Percentiles rank a stretch among this genome's conserved stretches.
Conservation (phyloP, 1,140 invertebrate genomes). For the Cecropterus lyciades region DNA sequence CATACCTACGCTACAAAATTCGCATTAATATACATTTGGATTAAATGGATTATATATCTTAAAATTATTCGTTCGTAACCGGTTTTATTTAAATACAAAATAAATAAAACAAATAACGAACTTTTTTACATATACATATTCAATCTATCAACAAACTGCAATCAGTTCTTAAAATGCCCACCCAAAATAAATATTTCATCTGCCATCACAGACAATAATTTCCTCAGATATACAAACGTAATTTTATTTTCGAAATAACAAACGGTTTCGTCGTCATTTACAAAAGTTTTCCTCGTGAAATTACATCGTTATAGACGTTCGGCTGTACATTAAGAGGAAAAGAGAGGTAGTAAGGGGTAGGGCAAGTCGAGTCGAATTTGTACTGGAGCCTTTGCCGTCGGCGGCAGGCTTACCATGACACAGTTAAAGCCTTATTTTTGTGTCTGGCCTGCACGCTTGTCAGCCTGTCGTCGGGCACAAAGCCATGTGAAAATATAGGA, state of each 20-base stretch:
- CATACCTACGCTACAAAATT: too few species aligned
- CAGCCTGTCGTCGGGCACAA: slow-evolving; percentile 75
- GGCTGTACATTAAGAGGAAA: slow-evolving; percentile 44
- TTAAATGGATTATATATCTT: too few species aligned
- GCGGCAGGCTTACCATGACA: slow-evolving; percentile 81
- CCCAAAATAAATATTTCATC: background rate
- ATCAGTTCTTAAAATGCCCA: background rate
- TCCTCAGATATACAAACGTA: background rate
- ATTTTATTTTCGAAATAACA: slow-evolving; percentile 19
- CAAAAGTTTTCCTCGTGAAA: slow-evolving; percentile 22
- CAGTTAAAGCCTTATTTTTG: slow-evolving; percentile 83
- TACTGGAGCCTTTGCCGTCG: slow-evolving; percentile 80
- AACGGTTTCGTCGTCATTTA: background rate
- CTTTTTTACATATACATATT: background rate
- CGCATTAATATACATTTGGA: too few species aligned
- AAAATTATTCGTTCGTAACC: too few species aligned
- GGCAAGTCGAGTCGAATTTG: slow-evolving; percentile 77
- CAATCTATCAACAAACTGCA: too few species aligned
- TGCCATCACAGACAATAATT: background rate
- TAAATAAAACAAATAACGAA: background rate
- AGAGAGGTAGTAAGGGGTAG: slow-evolving; percentile 49
- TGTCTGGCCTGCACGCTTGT: slow-evolving; percentile 78
- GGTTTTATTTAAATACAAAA: background rate
- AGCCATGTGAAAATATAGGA: slow-evolving; percentile 82
- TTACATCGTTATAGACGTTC: slow-evolving; percentile 18